Conservation (phyloP, 2,113 vertebrate species). For the Epinephelus lanceolatus region DNA sequence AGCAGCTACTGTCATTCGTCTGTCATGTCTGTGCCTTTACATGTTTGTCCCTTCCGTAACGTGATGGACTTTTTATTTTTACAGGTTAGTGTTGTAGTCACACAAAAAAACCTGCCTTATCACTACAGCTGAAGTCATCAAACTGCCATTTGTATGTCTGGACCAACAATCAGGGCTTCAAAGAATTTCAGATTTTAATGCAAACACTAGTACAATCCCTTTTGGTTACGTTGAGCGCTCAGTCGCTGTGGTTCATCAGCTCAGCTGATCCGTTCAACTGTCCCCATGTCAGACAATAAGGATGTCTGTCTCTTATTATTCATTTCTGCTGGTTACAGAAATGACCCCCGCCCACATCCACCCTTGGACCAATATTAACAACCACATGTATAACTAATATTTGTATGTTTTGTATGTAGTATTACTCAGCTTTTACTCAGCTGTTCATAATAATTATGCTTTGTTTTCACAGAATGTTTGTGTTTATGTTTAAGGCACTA, state of each 20-base stretch:
- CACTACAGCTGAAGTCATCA: conserved; percentile 62
- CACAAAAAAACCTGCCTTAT: conserved; percentile 67
- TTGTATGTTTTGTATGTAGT: conserved; percentile 28
- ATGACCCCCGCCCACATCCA: conserved; percentile 52
- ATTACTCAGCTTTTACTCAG: neutral
- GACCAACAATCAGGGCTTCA: conserved; percentile 42
- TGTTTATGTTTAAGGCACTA: conserved; percentile 41
- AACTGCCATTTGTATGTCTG: conserved; percentile 61
- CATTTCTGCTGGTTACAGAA: conserved; percentile 86
- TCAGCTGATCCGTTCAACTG: conserved; percentile 2
- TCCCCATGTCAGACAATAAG: neutral
- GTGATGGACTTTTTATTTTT: conserved; percentile 23
- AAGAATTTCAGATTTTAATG: conserved; percentile 43
- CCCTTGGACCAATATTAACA: conserved; percentile 67
- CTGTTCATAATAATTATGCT: conserved; percentile 3
- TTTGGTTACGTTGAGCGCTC: neutral
- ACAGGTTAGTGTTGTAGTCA: conserved; percentile 35
- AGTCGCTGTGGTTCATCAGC: conserved; percentile 3
- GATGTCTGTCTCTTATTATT: conserved; percentile 16
- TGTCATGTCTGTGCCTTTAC: conserved; percentile 66
- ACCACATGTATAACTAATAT: conserved; percentile 19
- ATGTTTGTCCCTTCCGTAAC: neutral
- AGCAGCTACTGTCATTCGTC: conserved; percentile 26
- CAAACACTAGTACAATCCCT: conserved; percentile 44
- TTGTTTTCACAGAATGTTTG: conserved; percentile 23